phyloP scores from a whole-genome alignment of 64 coral and sea anemone genomes.

The Stichodactyla helianthus region DNA sequence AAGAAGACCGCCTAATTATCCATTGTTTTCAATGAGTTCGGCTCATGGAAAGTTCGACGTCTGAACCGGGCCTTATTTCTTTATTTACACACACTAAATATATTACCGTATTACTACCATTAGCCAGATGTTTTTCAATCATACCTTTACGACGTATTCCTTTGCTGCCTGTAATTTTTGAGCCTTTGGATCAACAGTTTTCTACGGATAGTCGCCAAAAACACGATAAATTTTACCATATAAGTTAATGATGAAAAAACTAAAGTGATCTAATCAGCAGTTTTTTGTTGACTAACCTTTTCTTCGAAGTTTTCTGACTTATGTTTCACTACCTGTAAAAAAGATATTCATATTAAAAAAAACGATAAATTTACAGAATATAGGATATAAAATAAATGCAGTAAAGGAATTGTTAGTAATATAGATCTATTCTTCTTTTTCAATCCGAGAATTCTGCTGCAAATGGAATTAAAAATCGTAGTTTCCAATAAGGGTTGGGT shows the following conservation, averaged over 20 bases:
- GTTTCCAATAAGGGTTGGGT: too few relatives aligned
- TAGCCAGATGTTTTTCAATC: background rate
- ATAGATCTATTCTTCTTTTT: too few relatives aligned
- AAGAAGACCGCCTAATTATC: too few relatives aligned
- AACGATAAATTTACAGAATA: background rate
- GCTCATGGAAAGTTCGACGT: too few relatives aligned
- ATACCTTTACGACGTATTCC: slow-evolving; percentile 44
- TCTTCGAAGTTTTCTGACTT: slow-evolving; percentile 4
- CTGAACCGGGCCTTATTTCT: too few relatives aligned
- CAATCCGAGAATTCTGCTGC: too few relatives aligned
- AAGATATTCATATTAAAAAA: background rate
- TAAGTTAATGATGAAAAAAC: background rate
- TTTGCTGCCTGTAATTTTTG: slow-evolving; percentile 49
- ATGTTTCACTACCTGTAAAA: slow-evolving; percentile 7
- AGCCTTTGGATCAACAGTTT: background rate
- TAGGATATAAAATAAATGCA: too few relatives aligned
- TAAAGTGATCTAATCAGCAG: background rate
- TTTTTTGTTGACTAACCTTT: background rate
- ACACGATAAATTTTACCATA: background rate
- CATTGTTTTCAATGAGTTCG: too few relatives aligned
- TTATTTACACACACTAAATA: too few relatives aligned
- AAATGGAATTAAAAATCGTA: too few relatives aligned
- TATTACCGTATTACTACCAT: background rate
- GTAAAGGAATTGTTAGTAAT: too few relatives aligned
- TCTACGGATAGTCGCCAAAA: background rate